Conservation (phyloP, 2,113 vertebrate species). For the Chamaea fasciata region DNA sequence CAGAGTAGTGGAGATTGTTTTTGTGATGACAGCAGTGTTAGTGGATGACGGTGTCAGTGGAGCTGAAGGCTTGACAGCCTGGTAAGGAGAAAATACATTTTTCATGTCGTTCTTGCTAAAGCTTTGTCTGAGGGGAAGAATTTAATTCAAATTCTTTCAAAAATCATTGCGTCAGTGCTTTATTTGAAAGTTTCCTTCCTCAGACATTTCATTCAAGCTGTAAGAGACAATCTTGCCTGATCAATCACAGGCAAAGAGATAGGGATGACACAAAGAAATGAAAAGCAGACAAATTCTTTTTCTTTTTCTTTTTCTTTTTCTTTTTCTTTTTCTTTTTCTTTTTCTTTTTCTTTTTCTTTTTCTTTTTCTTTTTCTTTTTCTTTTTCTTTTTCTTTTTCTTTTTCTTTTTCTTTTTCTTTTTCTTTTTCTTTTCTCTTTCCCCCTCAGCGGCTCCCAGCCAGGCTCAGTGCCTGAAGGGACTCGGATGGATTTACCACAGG, state of each 20-base stretch:
- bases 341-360: too few species aligned
- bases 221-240: background rate
- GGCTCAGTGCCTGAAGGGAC: too few species aligned
- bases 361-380: too few species aligned
- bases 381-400: too few species aligned
- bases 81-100: conserved; percentile 17
- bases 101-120: background rate
- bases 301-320: too few species aligned
- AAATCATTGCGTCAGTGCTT: background rate
- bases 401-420: too few species aligned
- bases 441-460: too few species aligned
- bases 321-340: too few species aligned
- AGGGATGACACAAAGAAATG: background rate
- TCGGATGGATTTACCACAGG: too few species aligned
- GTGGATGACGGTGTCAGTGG: background rate
- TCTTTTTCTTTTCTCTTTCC: too few species aligned
- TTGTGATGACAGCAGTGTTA: background rate
- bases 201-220: conserved; percentile 1
- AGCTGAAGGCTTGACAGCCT: background rate
- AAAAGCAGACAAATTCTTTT: background rate
- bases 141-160: background rate
- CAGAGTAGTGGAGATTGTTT: background rate
- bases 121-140: background rate
- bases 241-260: background rate
- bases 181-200: background rate